phyloP scores from a whole-genome alignment of 2,888 invertebrate species.

The Tinea pellionella region DNA sequence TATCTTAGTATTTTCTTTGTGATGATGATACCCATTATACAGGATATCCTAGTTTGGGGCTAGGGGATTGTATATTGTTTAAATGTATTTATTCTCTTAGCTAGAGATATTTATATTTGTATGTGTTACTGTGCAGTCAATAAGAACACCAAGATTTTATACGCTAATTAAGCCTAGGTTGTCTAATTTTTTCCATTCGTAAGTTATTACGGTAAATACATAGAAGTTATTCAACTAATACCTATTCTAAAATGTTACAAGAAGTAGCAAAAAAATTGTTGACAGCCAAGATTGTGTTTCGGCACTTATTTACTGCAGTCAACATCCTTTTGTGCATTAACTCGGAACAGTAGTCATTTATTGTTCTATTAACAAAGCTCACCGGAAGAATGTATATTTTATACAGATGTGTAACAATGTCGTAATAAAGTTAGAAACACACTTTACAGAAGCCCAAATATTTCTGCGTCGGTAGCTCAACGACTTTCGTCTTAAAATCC shows the following conservation, averaged over 20 bases:
- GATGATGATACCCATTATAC: too few species aligned
- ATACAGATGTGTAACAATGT: conserved; percentile 46
- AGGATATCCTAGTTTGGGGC: too few species aligned
- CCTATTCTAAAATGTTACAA: conserved; percentile 24
- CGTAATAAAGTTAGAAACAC: conserved; percentile 50
- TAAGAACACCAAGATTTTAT: too few species aligned
- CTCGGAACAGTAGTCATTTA: conserved; percentile 14
- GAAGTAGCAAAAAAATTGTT: not conserved
- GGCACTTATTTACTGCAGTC: conserved; percentile 5
- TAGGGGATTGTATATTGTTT: too few species aligned
- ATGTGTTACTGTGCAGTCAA: too few species aligned
- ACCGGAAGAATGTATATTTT: conserved; percentile 22
- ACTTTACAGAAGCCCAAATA: conserved; percentile 55
- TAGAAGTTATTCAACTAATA: conserved; percentile 27
- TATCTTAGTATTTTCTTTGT: too few species aligned
- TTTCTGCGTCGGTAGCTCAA: conserved; percentile 49
- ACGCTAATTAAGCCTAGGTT: too few species aligned
- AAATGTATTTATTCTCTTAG: too few species aligned
- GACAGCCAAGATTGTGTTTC: conserved; percentile 3
- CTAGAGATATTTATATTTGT: too few species aligned
- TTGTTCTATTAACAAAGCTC: conserved; percentile 53
- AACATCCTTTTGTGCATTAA: not conserved
- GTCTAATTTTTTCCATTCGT: too few species aligned
- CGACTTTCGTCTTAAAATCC: conserved; percentile 52
- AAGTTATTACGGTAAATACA: too few species aligned